Percentiles rank a stretch among this genome's conserved stretches.
These are phyloP conservation scores for Chaetorhynchus papuensis DNA, from an alignment of 2,113 vertebrate genomes.

Conservation along the genomic window DNA sequence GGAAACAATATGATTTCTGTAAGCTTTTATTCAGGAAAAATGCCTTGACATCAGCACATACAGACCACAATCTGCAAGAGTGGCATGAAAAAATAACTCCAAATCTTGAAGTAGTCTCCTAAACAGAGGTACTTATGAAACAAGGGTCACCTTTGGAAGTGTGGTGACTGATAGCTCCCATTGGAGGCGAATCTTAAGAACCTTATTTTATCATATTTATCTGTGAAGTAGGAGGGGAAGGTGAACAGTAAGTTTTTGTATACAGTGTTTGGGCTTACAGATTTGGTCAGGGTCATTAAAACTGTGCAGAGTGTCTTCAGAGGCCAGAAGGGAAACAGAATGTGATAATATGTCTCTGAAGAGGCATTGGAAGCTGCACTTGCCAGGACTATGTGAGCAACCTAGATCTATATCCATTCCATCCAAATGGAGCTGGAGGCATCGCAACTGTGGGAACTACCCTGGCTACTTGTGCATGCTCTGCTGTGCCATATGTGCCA, in stretches of 20 bases:
- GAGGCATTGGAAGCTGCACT: background rate
- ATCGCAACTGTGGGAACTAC: background rate
- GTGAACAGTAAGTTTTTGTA: background rate
- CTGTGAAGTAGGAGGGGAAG: background rate
- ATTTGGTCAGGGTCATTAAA: background rate
- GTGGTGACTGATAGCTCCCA: background rate
- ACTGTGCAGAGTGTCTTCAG: background rate
- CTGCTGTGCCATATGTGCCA: background rate
- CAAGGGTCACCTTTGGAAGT: background rate
- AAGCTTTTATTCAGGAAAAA: conserved; percentile 26
- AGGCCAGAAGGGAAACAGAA: background rate
- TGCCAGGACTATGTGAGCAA: background rate
- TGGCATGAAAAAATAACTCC: background rate
- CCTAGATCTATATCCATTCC: background rate
- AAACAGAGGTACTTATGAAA: background rate
- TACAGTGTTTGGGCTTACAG: background rate
- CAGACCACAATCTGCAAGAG: background rate
- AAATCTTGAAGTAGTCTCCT: background rate
- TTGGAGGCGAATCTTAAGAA: background rate
- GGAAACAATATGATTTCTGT: conserved; percentile 44
- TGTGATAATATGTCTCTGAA: background rate
- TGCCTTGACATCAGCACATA: conserved; percentile 1
- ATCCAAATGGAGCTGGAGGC: background rate
- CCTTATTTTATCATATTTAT: background rate
- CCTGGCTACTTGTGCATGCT: background rate